A percentile compares a stretch with the other conserved stretches of the same genome.
These are phyloP conservation scores for Ranitomeya imitator DNA, from an alignment of 2,113 vertebrate genomes.

Conservation along the genomic window DNA sequence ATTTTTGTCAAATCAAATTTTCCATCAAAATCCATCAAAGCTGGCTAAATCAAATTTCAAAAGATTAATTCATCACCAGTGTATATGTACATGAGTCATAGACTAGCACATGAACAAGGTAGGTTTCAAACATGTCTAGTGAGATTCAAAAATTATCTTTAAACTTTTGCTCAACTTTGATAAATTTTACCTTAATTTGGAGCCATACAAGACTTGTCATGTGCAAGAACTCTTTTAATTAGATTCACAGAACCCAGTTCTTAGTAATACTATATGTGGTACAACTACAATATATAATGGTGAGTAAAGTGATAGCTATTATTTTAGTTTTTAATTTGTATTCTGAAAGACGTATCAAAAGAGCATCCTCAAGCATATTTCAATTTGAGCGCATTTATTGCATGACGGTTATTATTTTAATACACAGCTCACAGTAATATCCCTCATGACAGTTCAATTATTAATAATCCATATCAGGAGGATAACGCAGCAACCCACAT, in stretches of 20 bases:
- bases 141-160: too few species aligned
- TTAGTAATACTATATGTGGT: neutral
- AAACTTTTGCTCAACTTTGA: too few species aligned
- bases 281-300: neutral
- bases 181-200: too few species aligned
- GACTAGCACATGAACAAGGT: too few species aligned
- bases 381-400: slow-evolving; percentile 13
- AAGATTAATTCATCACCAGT: too few species aligned
- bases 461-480: slow-evolving; percentile 19
- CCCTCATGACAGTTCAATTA: slow-evolving; percentile 11
- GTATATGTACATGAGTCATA: too few species aligned
- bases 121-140: too few species aligned
- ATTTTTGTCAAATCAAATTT: too few species aligned
- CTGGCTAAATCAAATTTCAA: too few species aligned
- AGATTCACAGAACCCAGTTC: neutral
- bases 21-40: too few species aligned
- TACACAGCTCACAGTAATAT: neutral
- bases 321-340: neutral
- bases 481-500: neutral
- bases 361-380: slow-evolving; percentile 9
- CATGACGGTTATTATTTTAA: slow-evolving; percentile 2
- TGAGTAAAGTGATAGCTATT: neutral
- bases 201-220: too few species aligned
- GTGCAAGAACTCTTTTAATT: neutral
- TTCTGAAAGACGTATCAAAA: neutral